Conservation (phyloP, 2,113 vertebrate species). For the Synodontis membranacea region DNA sequence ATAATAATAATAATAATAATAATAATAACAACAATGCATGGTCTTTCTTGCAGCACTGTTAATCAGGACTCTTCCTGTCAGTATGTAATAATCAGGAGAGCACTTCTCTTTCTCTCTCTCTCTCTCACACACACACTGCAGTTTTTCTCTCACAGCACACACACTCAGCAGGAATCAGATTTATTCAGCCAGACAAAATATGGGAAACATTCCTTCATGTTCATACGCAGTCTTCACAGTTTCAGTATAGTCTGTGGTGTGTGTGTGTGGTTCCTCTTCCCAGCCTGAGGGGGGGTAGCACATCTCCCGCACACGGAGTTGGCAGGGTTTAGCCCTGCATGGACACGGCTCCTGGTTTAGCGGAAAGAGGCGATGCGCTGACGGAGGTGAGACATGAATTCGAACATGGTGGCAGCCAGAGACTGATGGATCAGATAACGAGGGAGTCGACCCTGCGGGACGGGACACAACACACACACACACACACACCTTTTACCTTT, state of each 20-base stretch:
- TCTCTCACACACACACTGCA: neutral
- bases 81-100: neutral
- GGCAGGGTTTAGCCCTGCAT: neutral
- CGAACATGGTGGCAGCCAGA: constrained; percentile 94
- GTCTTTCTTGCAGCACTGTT: neutral
- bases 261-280: neutral
- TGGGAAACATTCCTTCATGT: neutral
- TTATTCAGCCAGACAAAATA: neutral
- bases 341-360: constrained; percentile 19
- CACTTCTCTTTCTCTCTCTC: neutral
- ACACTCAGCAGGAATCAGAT: neutral
- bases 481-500: neutral
- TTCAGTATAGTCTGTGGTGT: neutral
- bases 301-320: neutral
- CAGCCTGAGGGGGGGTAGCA: neutral
- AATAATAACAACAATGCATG: neutral
- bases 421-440: constrained; percentile 97
- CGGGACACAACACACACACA: neutral
- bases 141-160: no score
- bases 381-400: constrained; percentile 89
- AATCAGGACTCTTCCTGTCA: neutral
- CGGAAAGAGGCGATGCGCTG: constrained; percentile 71
- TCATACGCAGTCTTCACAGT: neutral
- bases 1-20: neutral
- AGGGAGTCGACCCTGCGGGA: constrained; percentile 83